These are phyloP conservation scores for Temnothorax ravouxi DNA, from an alignment of 2,888 invertebrate genomes.

Conservation along the genomic window DNA sequence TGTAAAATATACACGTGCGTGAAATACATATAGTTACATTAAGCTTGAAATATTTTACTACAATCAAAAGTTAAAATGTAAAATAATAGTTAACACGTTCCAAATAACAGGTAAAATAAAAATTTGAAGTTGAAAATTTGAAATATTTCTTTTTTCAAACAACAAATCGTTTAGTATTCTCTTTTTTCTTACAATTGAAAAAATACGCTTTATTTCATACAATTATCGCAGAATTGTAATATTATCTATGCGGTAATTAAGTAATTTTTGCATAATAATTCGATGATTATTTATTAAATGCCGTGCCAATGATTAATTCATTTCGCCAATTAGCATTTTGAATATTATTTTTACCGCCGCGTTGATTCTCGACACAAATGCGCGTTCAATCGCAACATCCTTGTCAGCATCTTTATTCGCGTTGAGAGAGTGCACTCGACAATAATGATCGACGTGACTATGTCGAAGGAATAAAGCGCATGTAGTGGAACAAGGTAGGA, in stretches of 20 bases:
- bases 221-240: not conserved
- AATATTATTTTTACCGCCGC: constrained; percentile 16
- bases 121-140: not conserved
- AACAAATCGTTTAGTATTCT: not conserved
- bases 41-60: not conserved
- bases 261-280: not conserved
- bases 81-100: not conserved
- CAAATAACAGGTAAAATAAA: not conserved
- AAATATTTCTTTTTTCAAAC: not conserved
- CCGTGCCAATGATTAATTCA: not conserved
- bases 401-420: constrained; percentile 41
- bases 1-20: not conserved
- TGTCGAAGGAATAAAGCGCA: constrained; percentile 29
- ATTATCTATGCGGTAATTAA: not conserved
- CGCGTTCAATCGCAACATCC: constrained; percentile 37
- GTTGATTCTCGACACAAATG: constrained; percentile 20
- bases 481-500: constrained; percentile 4
- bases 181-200: not conserved
- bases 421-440: constrained; percentile 38
- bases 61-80: not conserved
- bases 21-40: not conserved
- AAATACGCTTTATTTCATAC: not conserved
- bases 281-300: not conserved
- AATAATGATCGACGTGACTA: constrained; percentile 25
- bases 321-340: not conserved